Conservation (phyloP, 1,140 invertebrate genomes). For the Pseudoatta argentina region DNA sequence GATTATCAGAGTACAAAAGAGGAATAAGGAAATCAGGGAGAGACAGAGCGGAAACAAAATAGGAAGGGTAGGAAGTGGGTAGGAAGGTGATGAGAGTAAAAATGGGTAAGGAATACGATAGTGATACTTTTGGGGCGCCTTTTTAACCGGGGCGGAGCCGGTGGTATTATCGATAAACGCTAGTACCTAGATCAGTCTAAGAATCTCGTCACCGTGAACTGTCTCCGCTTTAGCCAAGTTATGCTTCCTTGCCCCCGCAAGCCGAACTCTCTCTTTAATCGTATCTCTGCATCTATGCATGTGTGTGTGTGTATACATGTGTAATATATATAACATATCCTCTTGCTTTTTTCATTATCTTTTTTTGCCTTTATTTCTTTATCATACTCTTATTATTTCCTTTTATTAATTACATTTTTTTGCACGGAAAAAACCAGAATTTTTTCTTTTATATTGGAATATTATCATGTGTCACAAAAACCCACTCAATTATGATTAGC, state of each 20-base stretch:
- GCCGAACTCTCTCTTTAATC: slow-evolving; percentile 78
- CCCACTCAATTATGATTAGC: slow-evolving; percentile 87
- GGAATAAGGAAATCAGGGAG: neutral
- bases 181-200: slow-evolving; percentile 87
- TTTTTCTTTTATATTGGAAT: slow-evolving; percentile 82
- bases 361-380: slow-evolving; percentile 49
- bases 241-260: slow-evolving; percentile 84
- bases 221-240: slow-evolving; percentile 84
- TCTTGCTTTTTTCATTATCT: slow-evolving; percentile 62
- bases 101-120: slow-evolving; percentile 12
- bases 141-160: slow-evolving; percentile 75
- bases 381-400: slow-evolving; percentile 48
- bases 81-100: too few species aligned
- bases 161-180: slow-evolving; percentile 84
- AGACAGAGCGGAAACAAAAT: neutral
- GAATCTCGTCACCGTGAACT: slow-evolving; percentile 87
- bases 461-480: slow-evolving; percentile 86
- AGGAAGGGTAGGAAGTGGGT: neutral
- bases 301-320: slow-evolving; percentile 53
- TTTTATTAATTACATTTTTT: slow-evolving; percentile 70
- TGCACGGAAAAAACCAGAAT: slow-evolving; percentile 80
- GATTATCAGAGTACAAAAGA: slow-evolving; percentile 75
- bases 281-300: slow-evolving; percentile 58
- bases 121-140: slow-evolving; percentile 76
- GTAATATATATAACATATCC: slow-evolving; percentile 58